Percentiles rank a stretch among this genome's conserved stretches.
phyloP scores from a whole-genome alignment of 1,140 invertebrate genomes.

The Plutomurus gul region DNA sequence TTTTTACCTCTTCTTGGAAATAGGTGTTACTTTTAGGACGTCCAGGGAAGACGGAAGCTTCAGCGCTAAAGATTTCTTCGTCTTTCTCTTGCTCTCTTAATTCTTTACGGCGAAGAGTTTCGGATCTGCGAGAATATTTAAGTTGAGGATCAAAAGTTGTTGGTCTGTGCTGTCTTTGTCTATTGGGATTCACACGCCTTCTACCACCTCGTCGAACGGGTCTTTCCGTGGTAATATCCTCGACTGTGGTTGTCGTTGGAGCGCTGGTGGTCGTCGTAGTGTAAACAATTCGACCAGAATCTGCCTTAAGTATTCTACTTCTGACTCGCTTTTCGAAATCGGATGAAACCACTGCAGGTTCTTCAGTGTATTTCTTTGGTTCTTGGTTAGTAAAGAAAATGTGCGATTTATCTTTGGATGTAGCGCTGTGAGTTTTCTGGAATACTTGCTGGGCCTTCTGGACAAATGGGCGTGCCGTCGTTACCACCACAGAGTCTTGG shows the following conservation, averaged over 20 bases:
- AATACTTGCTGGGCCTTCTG: slow-evolving; percentile 13
- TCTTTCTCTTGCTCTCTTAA: slow-evolving; percentile 19
- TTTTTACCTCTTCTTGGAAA: slow-evolving; percentile 42
- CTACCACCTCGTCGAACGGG: slow-evolving; percentile 29
- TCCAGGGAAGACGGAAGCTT: slow-evolving; percentile 49
- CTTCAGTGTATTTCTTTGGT: not conserved
- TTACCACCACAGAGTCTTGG: slow-evolving; percentile 4
- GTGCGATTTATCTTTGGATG: not conserved
- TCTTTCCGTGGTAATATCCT: not conserved
- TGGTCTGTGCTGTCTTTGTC: slow-evolving; percentile 10
- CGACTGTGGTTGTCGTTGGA: not conserved
- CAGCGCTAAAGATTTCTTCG: slow-evolving; percentile 52
- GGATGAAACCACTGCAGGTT: not conserved
- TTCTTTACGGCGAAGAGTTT: slow-evolving; percentile 26
- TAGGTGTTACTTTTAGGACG: slow-evolving; percentile 39
- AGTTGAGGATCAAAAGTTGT: slow-evolving; percentile 37
- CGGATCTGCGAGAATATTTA: slow-evolving; percentile 40
- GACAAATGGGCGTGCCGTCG: not conserved
- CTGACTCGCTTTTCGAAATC: not conserved
- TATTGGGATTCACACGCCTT: slow-evolving; percentile 20
- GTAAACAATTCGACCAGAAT: no score
- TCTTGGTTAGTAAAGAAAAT: slow-evolving; percentile 14
- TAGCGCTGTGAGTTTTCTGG: slow-evolving; percentile 19
- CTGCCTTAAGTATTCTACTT: no score
- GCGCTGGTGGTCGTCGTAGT: not conserved